Evolutionary conservation across 2,113 vertebrate species (phyloP).

Genomic region (Notothenia rossii): DNA sequence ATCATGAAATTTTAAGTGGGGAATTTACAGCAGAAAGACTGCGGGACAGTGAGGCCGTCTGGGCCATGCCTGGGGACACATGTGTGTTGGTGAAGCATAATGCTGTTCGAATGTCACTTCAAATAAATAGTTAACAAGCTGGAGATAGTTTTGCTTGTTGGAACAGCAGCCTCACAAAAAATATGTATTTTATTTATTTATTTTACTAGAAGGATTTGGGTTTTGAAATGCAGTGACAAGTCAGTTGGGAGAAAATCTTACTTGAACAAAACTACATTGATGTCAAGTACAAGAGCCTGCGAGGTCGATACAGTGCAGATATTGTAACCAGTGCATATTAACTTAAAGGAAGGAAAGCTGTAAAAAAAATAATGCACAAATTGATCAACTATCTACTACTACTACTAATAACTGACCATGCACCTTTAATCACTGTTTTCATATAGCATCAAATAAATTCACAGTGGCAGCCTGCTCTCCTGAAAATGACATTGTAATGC

Average conservation of each 20-base stretch:
- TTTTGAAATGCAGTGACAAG: slow-evolving; percentile 46
- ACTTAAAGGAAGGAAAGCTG: neutral
- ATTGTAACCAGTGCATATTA: neutral
- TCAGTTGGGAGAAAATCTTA: slow-evolving; percentile 41
- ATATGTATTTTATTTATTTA: slow-evolving; percentile 10
- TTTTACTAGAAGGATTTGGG: slow-evolving; percentile 29
- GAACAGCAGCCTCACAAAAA: slow-evolving; percentile 44
- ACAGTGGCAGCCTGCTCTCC: neutral
- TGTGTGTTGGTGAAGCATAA: slow-evolving; percentile 83
- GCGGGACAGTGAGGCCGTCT: slow-evolving; percentile 74
- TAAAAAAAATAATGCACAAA: too few species aligned
- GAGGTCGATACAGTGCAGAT: neutral
- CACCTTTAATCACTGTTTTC: neutral
- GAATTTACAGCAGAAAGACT: slow-evolving; percentile 88
- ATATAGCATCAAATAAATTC: slow-evolving; percentile 2
- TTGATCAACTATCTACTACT: too few species aligned
- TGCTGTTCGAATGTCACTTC: slow-evolving; percentile 83
- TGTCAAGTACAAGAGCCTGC: slow-evolving; percentile 12
- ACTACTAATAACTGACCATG: neutral
- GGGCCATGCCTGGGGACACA: slow-evolving; percentile 83
- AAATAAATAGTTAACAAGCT: slow-evolving; percentile 90
- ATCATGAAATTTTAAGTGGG: slow-evolving; percentile 94
- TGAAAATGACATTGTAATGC: too few species aligned
- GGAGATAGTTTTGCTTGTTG: slow-evolving; percentile 76
- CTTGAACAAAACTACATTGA: slow-evolving; percentile 20